These are phyloP conservation scores for Sciaenops ocellatus DNA, from an alignment of 2,797 vertebrate species.

Conservation along the genomic window DNA sequence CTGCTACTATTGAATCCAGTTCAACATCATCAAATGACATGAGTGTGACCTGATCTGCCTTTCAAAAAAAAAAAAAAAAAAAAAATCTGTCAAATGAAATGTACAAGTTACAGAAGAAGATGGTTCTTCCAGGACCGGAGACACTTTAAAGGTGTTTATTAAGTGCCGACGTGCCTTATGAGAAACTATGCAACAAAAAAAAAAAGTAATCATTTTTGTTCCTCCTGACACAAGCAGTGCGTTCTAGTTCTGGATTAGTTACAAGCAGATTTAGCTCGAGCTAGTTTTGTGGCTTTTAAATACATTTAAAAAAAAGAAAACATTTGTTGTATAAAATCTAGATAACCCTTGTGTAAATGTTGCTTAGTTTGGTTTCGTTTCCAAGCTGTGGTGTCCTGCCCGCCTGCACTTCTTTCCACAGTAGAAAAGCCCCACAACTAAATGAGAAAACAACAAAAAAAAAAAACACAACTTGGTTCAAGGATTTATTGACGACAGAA, in stretches of 20 bases:
- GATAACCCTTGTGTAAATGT: slow-evolving; percentile 79
- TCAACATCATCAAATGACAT: slow-evolving; percentile 30
- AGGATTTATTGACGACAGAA: slow-evolving; percentile 70
- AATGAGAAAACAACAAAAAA: slow-evolving; percentile 8
- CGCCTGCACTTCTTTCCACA: slow-evolving; percentile 71
- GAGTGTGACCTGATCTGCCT: slow-evolving; percentile 68
- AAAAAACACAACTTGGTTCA: slow-evolving; percentile 35
- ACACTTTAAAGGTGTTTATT: slow-evolving; percentile 78
- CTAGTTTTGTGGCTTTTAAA: slow-evolving; percentile 80
- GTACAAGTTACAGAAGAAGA: slow-evolving; percentile 31
- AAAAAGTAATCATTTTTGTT: slow-evolving; percentile 68
- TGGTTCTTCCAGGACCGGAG: slow-evolving; percentile 84
- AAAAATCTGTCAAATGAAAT: slow-evolving; percentile 45
- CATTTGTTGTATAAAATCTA: slow-evolving; percentile 83
- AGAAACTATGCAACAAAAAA: slow-evolving; percentile 91
- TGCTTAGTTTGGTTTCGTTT: slow-evolving; percentile 78
- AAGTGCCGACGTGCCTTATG: slow-evolving; percentile 93
- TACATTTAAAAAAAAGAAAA: slow-evolving; percentile 32
- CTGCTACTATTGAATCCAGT: slow-evolving; percentile 46
- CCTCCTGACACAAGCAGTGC: slow-evolving; percentile 87
- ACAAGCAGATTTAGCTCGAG: slow-evolving; percentile 67
- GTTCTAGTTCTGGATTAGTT: slow-evolving; percentile 80
- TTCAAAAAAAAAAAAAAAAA: slow-evolving; percentile 23
- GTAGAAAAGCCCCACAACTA: slow-evolving; percentile 56
- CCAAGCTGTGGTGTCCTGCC: slow-evolving; percentile 68